These are phyloP conservation scores for Myotis vivesi DNA, from an alignment of 2,797 vertebrate species.

Conservation along the genomic window DNA sequence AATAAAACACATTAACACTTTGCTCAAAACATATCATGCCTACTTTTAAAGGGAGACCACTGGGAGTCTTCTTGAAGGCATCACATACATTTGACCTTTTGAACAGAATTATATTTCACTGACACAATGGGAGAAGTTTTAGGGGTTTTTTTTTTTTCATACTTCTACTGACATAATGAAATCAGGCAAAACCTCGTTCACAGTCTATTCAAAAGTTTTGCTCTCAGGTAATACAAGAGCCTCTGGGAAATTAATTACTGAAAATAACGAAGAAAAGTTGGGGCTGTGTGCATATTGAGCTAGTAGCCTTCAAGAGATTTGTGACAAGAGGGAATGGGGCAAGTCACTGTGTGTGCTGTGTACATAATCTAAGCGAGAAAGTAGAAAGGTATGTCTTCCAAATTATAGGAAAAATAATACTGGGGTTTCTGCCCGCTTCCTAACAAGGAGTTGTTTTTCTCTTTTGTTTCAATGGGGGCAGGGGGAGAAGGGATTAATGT, in stretches of 20 bases:
- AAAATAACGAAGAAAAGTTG: not conserved
- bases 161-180: not conserved
- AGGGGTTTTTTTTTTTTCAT: not conserved
- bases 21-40: not conserved
- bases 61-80: not conserved
- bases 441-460: not conserved
- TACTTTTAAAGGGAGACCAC: not conserved
- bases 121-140: not conserved
- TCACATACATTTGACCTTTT: not conserved
- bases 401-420: not conserved
- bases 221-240: constrained; percentile 11
- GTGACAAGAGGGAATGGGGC: not conserved
- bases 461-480: not conserved
- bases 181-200: constrained; percentile 14
- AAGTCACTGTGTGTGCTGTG: not conserved
- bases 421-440: not conserved
- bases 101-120: not conserved
- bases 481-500: not conserved
- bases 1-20: not conserved
- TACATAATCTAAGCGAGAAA: not conserved
- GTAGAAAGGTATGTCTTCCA: not conserved
- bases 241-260: constrained; percentile 33
- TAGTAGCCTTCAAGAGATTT: not conserved
- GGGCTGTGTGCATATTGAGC: not conserved
- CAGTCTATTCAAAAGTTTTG: not conserved